These are phyloP conservation scores for Miichthys miiuy DNA, from an alignment of 2,797 vertebrate species.

Conservation along the genomic window DNA sequence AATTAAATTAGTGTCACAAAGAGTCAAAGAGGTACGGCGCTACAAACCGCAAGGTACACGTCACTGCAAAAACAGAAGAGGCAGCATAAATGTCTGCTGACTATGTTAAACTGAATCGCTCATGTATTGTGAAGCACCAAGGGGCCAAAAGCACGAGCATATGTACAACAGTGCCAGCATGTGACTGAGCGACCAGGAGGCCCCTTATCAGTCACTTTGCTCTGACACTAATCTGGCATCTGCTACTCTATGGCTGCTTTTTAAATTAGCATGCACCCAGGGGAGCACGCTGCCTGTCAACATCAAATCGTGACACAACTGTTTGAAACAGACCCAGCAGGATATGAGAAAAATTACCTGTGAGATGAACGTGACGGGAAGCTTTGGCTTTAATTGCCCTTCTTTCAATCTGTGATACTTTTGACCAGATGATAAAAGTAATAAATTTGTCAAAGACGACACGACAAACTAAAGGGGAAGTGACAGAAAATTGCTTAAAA, in stretches of 20 bases:
- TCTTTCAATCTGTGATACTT: constrained; percentile 29
- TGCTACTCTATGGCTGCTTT: constrained; percentile 73
- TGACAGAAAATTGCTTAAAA: constrained; percentile 4
- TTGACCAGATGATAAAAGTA: constrained; percentile 7
- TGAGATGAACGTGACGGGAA: constrained; percentile 24
- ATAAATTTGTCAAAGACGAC: not conserved
- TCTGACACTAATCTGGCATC: constrained; percentile 81
- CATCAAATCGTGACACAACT: constrained; percentile 67
- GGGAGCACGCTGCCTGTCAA: constrained; percentile 68
- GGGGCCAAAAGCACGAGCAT: constrained; percentile 48
- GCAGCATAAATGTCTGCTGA: constrained; percentile 44
- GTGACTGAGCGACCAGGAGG: constrained; percentile 62
- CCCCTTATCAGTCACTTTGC: constrained; percentile 77
- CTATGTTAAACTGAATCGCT: constrained; percentile 43
- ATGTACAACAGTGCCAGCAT: constrained; percentile 58
- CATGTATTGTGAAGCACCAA: constrained; percentile 52
- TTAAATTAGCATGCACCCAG: constrained; percentile 73
- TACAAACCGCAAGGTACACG: constrained; percentile 13
- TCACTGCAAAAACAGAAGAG: constrained; percentile 18
- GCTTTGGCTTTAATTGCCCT: constrained; percentile 43
- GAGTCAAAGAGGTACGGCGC: constrained; percentile 46
- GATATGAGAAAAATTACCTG: constrained; percentile 47
- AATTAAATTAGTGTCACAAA: constrained; percentile 74
- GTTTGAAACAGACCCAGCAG: constrained; percentile 58
- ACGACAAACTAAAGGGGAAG: not conserved